Evolutionary conservation across 2,888 invertebrate genomes (phyloP).

Genomic region (Yponomeuta sedellus): DNA sequence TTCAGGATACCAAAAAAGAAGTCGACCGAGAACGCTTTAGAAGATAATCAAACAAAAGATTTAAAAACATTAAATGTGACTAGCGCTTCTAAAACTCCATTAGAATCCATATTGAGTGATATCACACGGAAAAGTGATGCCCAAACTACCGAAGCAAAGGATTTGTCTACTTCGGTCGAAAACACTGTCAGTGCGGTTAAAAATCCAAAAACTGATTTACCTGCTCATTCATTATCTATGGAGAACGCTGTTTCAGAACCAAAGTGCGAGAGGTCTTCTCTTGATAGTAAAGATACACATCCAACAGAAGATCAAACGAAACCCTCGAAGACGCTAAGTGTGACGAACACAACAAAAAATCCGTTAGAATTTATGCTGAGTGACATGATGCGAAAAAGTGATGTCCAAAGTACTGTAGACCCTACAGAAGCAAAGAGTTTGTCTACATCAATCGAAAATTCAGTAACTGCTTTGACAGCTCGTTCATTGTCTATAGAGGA

Average conservation of each 20-base stretch:
- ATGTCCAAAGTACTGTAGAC: neutral
- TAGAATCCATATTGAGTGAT: neutral
- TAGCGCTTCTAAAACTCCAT: neutral
- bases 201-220: neutral
- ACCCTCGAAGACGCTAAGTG: no score
- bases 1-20: conserved; percentile 1
- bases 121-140: neutral
- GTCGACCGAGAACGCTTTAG: neutral
- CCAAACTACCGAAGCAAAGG: neutral
- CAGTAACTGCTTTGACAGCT: neutral
- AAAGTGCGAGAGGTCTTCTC: neutral
- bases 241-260: neutral
- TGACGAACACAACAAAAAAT: neutral
- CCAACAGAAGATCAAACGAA: neutral
- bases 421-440: neutral
- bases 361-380: neutral
- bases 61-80: neutral
- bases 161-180: neutral
- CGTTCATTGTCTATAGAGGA: neutral
- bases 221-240: neutral
- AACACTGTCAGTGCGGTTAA: neutral
- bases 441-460: neutral
- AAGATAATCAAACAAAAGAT: neutral
- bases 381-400: neutral
- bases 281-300: neutral